Evolutionary conservation across 2,888 invertebrate genomes (phyloP), one percentile per base, ranked within the genome.

Genomic region (Leucania comma): DNA sequence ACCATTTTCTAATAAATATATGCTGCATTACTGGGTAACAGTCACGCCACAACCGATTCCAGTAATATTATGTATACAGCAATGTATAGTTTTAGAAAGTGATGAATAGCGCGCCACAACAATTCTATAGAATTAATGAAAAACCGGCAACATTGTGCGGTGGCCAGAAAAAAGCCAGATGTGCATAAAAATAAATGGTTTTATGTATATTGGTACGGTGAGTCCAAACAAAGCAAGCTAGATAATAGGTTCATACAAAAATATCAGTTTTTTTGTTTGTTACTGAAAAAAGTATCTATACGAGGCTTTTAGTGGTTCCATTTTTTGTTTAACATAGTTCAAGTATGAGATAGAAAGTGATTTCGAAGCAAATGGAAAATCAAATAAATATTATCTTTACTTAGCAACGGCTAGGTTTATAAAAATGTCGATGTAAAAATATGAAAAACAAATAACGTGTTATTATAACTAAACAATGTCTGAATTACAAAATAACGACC

Each of bases 141-240:
- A 50, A 42, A 22, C 48, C 42, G 10, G 14, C 10, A 12, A 6
- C 14, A 59, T 22, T 71, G 54, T 54, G 54, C 54, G 24, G 29
- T 22, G 42, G 42, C 17, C 72, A 24, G 72, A 12, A 60, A n/a
- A 78, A 72, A 17, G 20, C 50, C 60, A 60, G 72, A 50, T 72
- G 32, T 56, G 50, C 35, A 61, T 50, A 50, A 56, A 57, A 56
- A 60, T 42, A 60, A 60, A 42, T 22, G 56, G 50, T 58, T 70
- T 35, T 56, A 24, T 50, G 32, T 78, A 8, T 78, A 59, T 42
- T 54, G 59, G 48, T 60, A 42, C 32, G 12, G 22, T 35, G 32
- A 17, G 14, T 35, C 17, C 61, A 50, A 46, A 78, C 78, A 78
- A 74, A 72, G 78, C 61, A 35, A 35, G 32, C 35, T 56, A 42